Percentiles rank a stretch among this genome's conserved stretches.
phyloP scores from a whole-genome alignment of 2,888 invertebrate species.

The Neelides folsomi region DNA sequence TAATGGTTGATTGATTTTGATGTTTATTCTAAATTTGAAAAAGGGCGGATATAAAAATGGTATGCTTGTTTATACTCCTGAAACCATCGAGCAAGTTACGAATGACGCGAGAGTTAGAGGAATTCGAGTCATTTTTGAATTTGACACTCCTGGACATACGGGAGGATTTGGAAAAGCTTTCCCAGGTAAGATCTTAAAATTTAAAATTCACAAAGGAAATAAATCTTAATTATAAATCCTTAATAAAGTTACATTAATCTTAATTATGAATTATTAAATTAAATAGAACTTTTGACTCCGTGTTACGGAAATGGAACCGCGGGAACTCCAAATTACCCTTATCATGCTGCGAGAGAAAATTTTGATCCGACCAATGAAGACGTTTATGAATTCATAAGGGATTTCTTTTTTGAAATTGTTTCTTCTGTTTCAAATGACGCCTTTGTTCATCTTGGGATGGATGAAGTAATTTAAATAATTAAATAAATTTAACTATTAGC shows the following conservation, averaged over 20 bases:
- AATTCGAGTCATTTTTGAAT: slow-evolving; percentile 77
- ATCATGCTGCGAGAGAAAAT: slow-evolving; percentile 54
- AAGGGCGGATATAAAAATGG: slow-evolving; percentile 17
- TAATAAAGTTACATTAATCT: no score
- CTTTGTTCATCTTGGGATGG: slow-evolving; percentile 82
- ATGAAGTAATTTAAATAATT: slow-evolving; percentile 50
- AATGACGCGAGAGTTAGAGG: slow-evolving; percentile 65
- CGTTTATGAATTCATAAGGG: slow-evolving; percentile 54
- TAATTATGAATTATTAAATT: background rate
- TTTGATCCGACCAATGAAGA: slow-evolving; percentile 56
- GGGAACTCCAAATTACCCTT: slow-evolving; percentile 31
- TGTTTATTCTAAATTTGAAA: background rate
- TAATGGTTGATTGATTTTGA: no score
- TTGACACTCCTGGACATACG: slow-evolving; percentile 64
- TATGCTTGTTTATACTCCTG: slow-evolving; percentile 44
- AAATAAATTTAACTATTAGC: no score
- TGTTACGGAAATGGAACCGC: slow-evolving; percentile 48
- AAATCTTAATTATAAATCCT: no score
- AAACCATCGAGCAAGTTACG: slow-evolving; percentile 53
- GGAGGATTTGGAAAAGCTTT: slow-evolving; percentile 18
- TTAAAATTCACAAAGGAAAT: no score
- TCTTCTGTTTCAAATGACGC: slow-evolving; percentile 55
- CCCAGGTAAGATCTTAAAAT: no score
- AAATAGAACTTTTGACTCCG: slow-evolving; percentile 52
- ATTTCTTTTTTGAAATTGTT: slow-evolving; percentile 55